Base-by-base conservation (phyloP, 2,113 vertebrate species). In the Apeltes quadracus region DNA sequence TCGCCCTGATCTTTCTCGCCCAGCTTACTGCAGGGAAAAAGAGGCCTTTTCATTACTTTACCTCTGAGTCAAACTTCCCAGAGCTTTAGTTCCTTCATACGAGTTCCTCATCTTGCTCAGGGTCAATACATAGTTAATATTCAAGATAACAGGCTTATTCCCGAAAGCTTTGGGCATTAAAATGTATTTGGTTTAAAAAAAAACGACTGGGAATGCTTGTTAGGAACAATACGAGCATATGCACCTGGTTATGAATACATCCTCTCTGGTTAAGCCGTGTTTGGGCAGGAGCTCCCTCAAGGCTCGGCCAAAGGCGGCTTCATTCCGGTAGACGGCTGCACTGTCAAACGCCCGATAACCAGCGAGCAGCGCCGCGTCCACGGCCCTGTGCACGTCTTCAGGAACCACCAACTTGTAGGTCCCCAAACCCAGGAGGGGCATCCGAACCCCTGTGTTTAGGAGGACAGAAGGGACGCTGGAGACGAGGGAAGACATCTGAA, bases 361-460 rank as follows among this genome's bases (percentile, higher is more conserved):
- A 3, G 86, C 87, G 25, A 65, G 84, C 69, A 96, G 71, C 0
- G 95, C 93, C 0, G 94, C 92, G 1, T 95, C 93, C 69, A 95
- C 85, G 1, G 90, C 88, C 55, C 7, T 69, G 56, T 67, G 61
- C 2, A 93, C 83, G 0, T 82, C 77, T 54, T 94, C 90, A 36
- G 75, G 9, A 11, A 83, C 91, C 0, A 51, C 20, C 72, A 95
- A 58, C 58, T 90, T 92, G 75, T 91, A 95, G 18, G 93, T 96
- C 51, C 95, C 95, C 55, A 95, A 66, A n/a, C 95, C 95, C 76
- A 95, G 50, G n/a, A 95, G 76, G 0, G 95, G 94, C 94, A 96
- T 95, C 18, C 56, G 85, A 12, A 79, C 70, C 9, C 93, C 93
- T 0, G 87, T 94, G 63, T 93, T 95, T 4, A 95, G 86, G 36